Evolutionary conservation across 2,797 vertebrate species (phyloP).

Genomic region (Arvicola amphibius): DNA sequence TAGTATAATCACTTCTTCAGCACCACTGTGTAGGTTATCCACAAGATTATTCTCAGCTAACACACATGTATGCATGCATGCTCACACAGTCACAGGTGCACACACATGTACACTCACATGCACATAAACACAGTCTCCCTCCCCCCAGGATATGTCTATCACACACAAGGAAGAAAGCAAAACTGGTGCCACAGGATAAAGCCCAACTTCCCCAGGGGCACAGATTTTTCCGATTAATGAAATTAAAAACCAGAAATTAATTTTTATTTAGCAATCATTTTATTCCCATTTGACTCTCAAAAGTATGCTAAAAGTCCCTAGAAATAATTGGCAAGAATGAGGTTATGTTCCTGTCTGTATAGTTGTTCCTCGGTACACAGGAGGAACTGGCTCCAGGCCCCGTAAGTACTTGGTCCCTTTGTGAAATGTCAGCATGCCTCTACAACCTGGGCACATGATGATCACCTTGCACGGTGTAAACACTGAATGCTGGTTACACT

Average conservation of each 20-base stretch:
- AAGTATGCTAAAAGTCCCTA: neutral
- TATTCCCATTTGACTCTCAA: neutral
- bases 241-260: conserved; percentile 49
- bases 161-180: conserved; percentile 35
- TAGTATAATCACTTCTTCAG: conserved; percentile 79
- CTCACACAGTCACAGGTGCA: neutral
- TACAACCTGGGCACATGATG: neutral
- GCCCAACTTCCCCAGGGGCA: neutral
- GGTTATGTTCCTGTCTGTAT: neutral
- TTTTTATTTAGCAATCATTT: neutral
- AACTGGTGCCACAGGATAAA: neutral
- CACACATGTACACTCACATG: neutral
- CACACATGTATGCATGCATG: neutral
- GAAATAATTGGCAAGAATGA: conserved; percentile 9
- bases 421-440: neutral
- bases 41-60: conserved; percentile 73
- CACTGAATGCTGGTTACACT: neutral
- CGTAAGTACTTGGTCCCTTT: neutral
- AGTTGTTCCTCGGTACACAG: neutral
- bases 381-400: neutral
- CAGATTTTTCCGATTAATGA: conserved; percentile 39
- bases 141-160: neutral
- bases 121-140: neutral
- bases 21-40: conserved; percentile 69
- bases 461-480: neutral